Conservation (phyloP, 2,797 vertebrate species). For the Toxotes lorentzi region DNA sequence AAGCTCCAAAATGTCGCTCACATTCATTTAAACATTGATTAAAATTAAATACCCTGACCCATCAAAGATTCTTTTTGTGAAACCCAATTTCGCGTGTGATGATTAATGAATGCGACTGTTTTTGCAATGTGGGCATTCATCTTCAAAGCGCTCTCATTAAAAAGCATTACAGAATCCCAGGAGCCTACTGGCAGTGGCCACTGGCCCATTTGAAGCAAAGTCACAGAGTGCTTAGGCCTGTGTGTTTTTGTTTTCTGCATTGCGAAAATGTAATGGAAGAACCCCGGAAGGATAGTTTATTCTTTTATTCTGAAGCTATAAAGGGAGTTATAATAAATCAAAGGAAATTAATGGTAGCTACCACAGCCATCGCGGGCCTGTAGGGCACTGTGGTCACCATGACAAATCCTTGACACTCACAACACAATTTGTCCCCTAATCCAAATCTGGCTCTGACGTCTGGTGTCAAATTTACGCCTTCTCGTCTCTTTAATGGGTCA, state of each 20-base stretch:
- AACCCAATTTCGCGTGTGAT: constrained; percentile 61
- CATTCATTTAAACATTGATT: constrained; percentile 66
- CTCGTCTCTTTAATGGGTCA: constrained; percentile 71
- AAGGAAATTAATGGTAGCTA: constrained; percentile 24
- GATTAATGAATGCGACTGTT: constrained; percentile 73
- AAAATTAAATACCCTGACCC: constrained; percentile 61
- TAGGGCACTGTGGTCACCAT: constrained; percentile 38
- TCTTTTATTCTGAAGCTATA: constrained; percentile 12
- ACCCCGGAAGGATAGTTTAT: neutral
- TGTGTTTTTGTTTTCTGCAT: constrained; percentile 38
- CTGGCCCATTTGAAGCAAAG: constrained; percentile 50
- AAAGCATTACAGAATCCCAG: constrained; percentile 62
- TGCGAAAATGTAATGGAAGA: constrained; percentile 14
- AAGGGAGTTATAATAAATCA: constrained; percentile 19
- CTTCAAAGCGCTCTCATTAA: constrained; percentile 76
- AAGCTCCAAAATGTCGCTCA: constrained; percentile 47
- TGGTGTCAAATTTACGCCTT: constrained; percentile 71
- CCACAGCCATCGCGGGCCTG: constrained; percentile 20
- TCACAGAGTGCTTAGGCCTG: constrained; percentile 23
- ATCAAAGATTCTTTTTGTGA: constrained; percentile 69
- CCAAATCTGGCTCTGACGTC: constrained; percentile 75
- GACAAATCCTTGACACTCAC: constrained; percentile 68
- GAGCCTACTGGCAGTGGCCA: constrained; percentile 62
- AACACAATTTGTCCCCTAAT: constrained; percentile 71
- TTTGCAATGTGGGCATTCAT: constrained; percentile 70